Conservation (phyloP, 2,888 invertebrate species). For the Tetrapedia diversipes region DNA sequence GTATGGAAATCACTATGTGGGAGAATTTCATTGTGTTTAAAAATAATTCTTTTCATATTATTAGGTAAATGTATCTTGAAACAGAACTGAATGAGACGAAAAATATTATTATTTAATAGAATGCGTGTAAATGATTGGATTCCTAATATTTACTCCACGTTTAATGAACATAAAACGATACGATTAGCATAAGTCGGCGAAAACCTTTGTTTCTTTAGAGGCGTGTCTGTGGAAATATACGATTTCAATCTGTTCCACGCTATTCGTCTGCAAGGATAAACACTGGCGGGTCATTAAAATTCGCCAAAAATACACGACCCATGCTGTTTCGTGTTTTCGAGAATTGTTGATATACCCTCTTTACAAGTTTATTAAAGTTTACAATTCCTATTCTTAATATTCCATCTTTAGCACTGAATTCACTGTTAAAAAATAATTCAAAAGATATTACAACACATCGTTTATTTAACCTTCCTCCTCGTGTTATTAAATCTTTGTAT, state of each 20-base stretch:
- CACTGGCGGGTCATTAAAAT: slow-evolving; percentile 62
- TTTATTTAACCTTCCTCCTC: neutral
- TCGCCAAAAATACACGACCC: slow-evolving; percentile 60
- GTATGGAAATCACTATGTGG: neutral
- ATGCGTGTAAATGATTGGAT: neutral
- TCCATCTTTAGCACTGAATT: neutral
- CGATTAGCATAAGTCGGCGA: neutral
- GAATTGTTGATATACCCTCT: slow-evolving; percentile 36
- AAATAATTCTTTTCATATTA: neutral
- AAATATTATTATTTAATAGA: neutral
- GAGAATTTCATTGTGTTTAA: neutral
- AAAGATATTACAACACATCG: neutral
- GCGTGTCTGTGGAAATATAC: slow-evolving; percentile 53
- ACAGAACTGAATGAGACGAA: no score
- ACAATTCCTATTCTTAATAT: neutral
- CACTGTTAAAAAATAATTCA: neutral
- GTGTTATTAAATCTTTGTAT: neutral
- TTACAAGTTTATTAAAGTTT: slow-evolving; percentile 10
- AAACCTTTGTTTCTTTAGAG: slow-evolving; percentile 45
- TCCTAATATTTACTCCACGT: neutral
- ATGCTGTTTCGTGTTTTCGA: slow-evolving; percentile 43
- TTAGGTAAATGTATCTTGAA: neutral
- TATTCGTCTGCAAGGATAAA: slow-evolving; percentile 57
- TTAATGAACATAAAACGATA: slow-evolving; percentile 6
- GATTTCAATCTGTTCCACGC: slow-evolving; percentile 48